Base-by-base conservation (phyloP, 2,113 vertebrate genomes). In the Pagrus major region DNA sequence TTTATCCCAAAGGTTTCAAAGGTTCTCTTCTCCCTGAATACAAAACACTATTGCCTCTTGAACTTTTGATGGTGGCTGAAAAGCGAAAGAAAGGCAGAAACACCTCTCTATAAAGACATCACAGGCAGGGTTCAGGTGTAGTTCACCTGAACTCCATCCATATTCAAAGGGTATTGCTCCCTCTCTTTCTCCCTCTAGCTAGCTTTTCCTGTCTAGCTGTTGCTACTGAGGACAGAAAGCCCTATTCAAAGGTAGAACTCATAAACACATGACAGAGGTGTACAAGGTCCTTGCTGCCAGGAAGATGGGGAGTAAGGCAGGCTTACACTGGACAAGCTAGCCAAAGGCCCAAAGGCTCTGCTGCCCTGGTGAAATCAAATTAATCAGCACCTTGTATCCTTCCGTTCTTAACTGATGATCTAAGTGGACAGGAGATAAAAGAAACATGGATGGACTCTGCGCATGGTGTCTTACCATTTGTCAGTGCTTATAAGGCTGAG, bases 1-100 rank as follows among this genome's bases (percentile, higher is more conserved):
- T 94, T 95, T 91, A 94, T 93, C 92, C 93, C 69, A 86, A 88
- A 90, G 88, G 88, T 95, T 95, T 95, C 93, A 94, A 94, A 95
- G 94, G 91, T 93, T 93, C 89, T 84, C 89, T 83, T 88, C 88
- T 86, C 88, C 71, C 85, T 93, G 94, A 95, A 95, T 95, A 95
- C 94, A 94, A 94, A 95, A 94, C 91, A 94, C 89, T 86, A 64
- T 71, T 88, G 91, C 91, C 91, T 94, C 90, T 92, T 94, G 93
- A 94, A 95, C 93, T 94, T 93, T 94, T 94, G 90, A 94, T 94
- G 94, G 92, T 88, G 92, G 88, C 92, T 93, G 92, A 92, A 95
- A 94, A 91, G 91, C 88, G 88, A 88, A 92, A 87, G 83, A 94
- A 94, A 93, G 90, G 90, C 90, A 88, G 92, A 94, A 93, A 90